phyloP scores from a whole-genome alignment of 2,113 vertebrate species.

The Sander lucioperca region DNA sequence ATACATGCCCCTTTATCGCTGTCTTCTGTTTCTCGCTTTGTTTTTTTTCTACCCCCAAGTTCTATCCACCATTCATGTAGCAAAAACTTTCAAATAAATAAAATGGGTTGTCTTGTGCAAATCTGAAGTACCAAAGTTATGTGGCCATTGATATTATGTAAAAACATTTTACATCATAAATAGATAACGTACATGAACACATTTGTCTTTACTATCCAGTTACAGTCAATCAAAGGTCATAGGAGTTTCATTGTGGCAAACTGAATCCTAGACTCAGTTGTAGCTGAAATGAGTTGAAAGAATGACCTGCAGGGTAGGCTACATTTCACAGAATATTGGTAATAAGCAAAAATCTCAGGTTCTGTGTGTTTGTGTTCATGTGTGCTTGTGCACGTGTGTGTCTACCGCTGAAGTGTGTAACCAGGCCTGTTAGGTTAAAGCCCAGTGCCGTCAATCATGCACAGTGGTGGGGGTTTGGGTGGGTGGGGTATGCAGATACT shows the following conservation, averaged over 20 bases:
- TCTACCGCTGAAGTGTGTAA: conserved; percentile 59
- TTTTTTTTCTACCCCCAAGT: neutral
- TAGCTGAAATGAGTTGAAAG: conserved; percentile 1
- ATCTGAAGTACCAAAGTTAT: neutral
- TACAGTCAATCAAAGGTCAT: neutral
- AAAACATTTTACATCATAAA: neutral
- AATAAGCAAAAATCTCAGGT: conserved; percentile 30
- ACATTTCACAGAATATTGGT: neutral
- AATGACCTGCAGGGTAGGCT: conserved; percentile 38
- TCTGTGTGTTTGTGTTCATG: conserved; percentile 1
- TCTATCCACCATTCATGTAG: neutral
- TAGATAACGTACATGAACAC: neutral
- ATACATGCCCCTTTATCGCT: neutral
- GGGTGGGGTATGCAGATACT: conserved; percentile 76
- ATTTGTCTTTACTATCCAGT: conserved; percentile 10
- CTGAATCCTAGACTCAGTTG: conserved; percentile 1
- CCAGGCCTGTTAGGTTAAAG: conserved; percentile 61
- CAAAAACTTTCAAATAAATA: neutral
- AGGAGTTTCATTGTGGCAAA: neutral
- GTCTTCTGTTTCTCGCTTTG: neutral
- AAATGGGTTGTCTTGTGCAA: neutral
- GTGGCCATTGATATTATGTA: neutral
- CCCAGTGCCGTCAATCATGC: conserved; percentile 72
- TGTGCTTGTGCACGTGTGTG: conserved; percentile 28
- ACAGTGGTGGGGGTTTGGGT: conserved; percentile 29